Percentiles rank a stretch among this genome's conserved stretches.
phyloP scores from a whole-genome alignment of 2,888 invertebrate genomes.

The Isotomurus palustris region DNA sequence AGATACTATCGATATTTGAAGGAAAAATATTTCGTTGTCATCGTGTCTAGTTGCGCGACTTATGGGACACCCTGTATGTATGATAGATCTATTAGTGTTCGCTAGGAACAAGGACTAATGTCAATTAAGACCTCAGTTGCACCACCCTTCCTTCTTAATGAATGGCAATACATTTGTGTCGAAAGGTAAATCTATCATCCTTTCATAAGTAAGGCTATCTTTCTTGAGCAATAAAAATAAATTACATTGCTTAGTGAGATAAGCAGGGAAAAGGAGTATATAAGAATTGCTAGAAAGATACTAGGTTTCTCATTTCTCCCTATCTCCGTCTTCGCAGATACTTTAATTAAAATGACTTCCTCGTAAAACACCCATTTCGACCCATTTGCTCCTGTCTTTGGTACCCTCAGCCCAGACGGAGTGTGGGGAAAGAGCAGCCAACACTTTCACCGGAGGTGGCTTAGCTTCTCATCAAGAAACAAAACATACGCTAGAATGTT shows the following conservation, averaged over 20 bases:
- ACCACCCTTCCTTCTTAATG: too few species aligned
- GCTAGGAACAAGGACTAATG: too few species aligned
- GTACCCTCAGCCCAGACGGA: slow-evolving; percentile 77
- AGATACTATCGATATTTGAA: too few species aligned
- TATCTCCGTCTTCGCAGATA: neutral
- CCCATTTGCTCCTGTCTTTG: neutral
- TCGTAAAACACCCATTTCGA: neutral
- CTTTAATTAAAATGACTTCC: slow-evolving; percentile 4
- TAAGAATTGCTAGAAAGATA: neutral
- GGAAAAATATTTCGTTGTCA: neutral
- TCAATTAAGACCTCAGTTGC: too few species aligned
- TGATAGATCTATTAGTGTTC: neutral
- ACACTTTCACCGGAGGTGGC: too few species aligned
- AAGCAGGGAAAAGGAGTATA: neutral
- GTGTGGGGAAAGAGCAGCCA: too few species aligned
- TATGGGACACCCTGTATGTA: neutral
- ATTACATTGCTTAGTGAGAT: neutral
- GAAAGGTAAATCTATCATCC: slow-evolving; percentile 1
- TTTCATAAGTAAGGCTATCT: neutral
- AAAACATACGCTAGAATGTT: too few species aligned
- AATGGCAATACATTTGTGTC: slow-evolving; percentile 1
- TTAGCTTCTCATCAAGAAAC: too few species aligned
- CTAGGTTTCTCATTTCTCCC: neutral
- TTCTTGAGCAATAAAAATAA: neutral
- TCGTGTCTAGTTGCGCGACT: neutral